phyloP scores from a whole-genome alignment of 2,797 vertebrate species.

The Leptatherina wallacei region DNA sequence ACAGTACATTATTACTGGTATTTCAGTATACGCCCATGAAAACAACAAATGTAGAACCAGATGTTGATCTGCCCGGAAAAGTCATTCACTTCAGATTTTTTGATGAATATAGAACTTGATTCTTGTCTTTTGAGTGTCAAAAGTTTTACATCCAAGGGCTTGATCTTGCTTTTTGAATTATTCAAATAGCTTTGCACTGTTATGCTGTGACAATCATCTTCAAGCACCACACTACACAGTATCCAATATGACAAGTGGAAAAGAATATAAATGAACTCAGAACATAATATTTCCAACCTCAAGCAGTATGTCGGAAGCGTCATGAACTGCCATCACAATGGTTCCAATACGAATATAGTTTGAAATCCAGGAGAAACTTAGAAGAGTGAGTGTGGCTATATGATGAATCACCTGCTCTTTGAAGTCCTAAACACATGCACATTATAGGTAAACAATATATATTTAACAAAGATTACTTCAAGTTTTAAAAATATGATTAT shows the following conservation, averaged over 20 bases:
- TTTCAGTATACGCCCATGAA: background rate
- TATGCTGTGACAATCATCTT: too few relatives aligned
- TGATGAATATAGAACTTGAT: too few relatives aligned
- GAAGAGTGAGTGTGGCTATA: constrained; percentile 88
- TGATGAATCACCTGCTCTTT: constrained; percentile 92
- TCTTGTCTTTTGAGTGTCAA: too few relatives aligned
- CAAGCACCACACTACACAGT: too few relatives aligned
- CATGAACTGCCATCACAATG: constrained; percentile 89
- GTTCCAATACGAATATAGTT: constrained; percentile 94
- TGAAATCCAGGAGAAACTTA: constrained; percentile 92
- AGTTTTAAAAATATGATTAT: background rate
- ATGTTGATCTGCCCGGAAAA: background rate
- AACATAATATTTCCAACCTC: constrained; percentile 83
- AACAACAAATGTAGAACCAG: background rate
- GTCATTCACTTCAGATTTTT: background rate
- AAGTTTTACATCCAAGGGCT: too few relatives aligned
- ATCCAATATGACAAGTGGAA: too few relatives aligned
- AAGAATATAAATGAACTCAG: too few relatives aligned
- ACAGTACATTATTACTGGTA: background rate
- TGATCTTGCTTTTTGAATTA: too few relatives aligned
- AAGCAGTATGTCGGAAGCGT: constrained; percentile 90
- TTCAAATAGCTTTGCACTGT: too few relatives aligned
- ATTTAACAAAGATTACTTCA: background rate
- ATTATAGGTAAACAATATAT: background rate
- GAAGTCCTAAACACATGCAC: constrained; percentile 85